These are phyloP conservation scores for Alligator mississippiensis DNA, from an alignment of 2,113 vertebrate species.

Conservation along the genomic window DNA sequence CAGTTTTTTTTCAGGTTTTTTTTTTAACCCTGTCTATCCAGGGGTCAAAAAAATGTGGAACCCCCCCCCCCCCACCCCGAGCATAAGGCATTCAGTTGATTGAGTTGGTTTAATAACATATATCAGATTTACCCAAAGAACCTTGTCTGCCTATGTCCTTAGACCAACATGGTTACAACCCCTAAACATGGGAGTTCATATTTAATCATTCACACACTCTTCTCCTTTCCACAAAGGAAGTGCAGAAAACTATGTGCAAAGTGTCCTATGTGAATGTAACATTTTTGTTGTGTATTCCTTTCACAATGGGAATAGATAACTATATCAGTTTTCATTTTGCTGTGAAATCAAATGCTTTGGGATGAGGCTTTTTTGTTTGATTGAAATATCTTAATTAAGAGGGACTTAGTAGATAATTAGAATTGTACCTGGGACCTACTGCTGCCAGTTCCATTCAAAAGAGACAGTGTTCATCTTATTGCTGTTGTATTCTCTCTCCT, in stretches of 20 bases:
- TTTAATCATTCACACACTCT: background rate
- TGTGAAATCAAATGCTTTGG: conserved; percentile 61
- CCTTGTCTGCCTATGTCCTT: no score
- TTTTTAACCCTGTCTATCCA: no score
- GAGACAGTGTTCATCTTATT: conserved; percentile 41
- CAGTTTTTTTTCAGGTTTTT: no score
- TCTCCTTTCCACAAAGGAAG: conserved; percentile 24
- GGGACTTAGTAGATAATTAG: conserved; percentile 65
- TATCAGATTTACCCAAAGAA: no score
- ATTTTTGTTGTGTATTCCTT: conserved; percentile 58
- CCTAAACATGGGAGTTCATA: no score
- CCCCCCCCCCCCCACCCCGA: no score
- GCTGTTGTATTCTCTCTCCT: background rate
- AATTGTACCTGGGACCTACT: conserved; percentile 53
- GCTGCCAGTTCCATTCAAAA: conserved; percentile 59
- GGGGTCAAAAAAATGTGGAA: no score
- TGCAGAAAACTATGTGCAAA: conserved; percentile 19
- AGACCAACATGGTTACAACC: no score
- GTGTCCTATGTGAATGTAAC: conserved; percentile 41
- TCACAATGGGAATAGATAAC: conserved; percentile 52
- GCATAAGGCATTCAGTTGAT: no score
- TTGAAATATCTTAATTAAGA: conserved; percentile 71
- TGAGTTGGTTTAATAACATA: no score
- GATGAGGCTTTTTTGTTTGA: conserved; percentile 57
- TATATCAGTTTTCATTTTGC: conserved; percentile 57